These are phyloP conservation scores for Baronia brevicornis DNA, from an alignment of 2,888 invertebrate species.

Conservation along the genomic window DNA sequence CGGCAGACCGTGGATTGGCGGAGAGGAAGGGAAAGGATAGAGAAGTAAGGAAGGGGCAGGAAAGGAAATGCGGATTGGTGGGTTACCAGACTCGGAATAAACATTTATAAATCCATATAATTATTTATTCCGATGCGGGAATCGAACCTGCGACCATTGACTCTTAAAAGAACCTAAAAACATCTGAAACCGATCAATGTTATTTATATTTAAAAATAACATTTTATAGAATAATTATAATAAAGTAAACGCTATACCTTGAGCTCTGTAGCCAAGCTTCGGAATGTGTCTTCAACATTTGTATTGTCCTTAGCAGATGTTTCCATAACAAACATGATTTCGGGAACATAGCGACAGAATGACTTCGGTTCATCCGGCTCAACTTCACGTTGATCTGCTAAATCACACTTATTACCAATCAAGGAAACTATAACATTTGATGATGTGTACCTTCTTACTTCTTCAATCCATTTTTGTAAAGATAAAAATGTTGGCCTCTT, in stretches of 20 bases:
- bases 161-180: too few relatives aligned
- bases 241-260: constrained; percentile 70
- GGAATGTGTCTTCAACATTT: constrained; percentile 92
- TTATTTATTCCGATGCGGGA: too few relatives aligned
- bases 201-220: too few relatives aligned
- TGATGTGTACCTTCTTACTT: constrained; percentile 94
- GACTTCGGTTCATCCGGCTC: constrained; percentile 90
- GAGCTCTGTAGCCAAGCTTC: constrained; percentile 88
- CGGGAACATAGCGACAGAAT: constrained; percentile 89
- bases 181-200: too few relatives aligned
- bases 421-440: constrained; percentile 92
- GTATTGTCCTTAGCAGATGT: constrained; percentile 94
- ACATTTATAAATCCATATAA: too few relatives aligned
- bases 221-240: constrained; percentile 1
- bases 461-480: constrained; percentile 96
- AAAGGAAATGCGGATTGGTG: too few relatives aligned
- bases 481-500: constrained; percentile 93
- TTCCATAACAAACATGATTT: constrained; percentile 90
- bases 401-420: constrained; percentile 94
- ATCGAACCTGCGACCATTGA: too few relatives aligned
- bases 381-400: constrained; percentile 87
- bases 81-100: too few relatives aligned
- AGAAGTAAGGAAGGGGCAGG: too few relatives aligned
- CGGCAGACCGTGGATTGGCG: too few relatives aligned
- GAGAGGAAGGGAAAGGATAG: too few relatives aligned